Conservation (phyloP, 2,113 vertebrate species). For the Acrocephalus arundinaceus region DNA sequence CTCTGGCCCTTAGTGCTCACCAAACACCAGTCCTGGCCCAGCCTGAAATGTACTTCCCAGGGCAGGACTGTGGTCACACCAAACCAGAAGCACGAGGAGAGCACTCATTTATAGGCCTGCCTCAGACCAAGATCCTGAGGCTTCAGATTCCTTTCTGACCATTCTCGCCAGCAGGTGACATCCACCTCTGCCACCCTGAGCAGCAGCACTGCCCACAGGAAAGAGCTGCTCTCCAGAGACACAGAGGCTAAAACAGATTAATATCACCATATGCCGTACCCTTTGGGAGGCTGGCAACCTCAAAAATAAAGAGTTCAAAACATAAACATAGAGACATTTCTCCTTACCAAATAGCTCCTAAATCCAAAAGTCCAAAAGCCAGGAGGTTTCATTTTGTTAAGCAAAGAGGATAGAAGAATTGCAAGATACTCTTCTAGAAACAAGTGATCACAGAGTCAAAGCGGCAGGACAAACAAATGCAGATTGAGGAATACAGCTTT, state of each 20-base stretch:
- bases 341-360: neutral
- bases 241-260: neutral
- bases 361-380: neutral
- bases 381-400: fast-evolving
- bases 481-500: neutral
- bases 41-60: neutral
- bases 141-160: neutral
- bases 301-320: neutral
- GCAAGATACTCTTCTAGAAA: neutral
- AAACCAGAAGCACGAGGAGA: neutral
- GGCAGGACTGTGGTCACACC: neutral
- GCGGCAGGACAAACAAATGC: neutral
- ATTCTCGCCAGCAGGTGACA: neutral
- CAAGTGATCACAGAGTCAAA: neutral
- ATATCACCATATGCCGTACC: fast-evolving
- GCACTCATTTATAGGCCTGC: neutral
- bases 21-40: neutral
- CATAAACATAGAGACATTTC: neutral
- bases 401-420: neutral
- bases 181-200: neutral
- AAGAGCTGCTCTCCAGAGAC: neutral
- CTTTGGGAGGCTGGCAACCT: neutral
- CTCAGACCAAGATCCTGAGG: neutral
- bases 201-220: neutral
- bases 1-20: neutral